Conservation (phyloP, 2,797 vertebrate genomes). For the Sylvia borin region DNA sequence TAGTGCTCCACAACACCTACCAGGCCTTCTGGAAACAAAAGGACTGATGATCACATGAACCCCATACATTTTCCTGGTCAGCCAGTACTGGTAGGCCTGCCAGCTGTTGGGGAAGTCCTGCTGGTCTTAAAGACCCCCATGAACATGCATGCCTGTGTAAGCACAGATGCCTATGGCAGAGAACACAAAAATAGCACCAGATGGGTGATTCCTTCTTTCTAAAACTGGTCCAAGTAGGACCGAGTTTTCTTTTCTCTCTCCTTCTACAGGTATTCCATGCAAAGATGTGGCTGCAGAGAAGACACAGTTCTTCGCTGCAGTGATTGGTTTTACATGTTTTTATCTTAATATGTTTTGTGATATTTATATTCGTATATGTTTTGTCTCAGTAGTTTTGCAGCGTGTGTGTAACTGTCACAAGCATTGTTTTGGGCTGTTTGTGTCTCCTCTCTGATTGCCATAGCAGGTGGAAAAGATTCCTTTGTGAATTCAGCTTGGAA, state of each 20-base stretch:
- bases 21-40: background rate
- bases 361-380: background rate
- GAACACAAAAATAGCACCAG: background rate
- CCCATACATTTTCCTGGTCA: background rate
- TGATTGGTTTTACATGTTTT: background rate
- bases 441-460: background rate
- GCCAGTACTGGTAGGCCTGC: background rate
- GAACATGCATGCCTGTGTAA: background rate
- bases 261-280: background rate
- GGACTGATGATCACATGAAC: background rate
- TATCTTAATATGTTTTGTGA: background rate
- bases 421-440: background rate
- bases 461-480: background rate
- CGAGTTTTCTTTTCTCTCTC: background rate
- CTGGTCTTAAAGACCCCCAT: background rate
- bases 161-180: background rate
- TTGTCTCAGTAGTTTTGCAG: background rate
- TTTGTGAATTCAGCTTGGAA: background rate
- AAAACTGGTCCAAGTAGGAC: background rate
- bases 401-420: background rate
- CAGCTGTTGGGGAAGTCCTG: fast-evolving
- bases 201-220: background rate
- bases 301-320: background rate
- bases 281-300: background rate
- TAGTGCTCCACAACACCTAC: background rate